Conservation (phyloP, 2,113 vertebrate genomes). For the Campylomormyrus tamandua region DNA sequence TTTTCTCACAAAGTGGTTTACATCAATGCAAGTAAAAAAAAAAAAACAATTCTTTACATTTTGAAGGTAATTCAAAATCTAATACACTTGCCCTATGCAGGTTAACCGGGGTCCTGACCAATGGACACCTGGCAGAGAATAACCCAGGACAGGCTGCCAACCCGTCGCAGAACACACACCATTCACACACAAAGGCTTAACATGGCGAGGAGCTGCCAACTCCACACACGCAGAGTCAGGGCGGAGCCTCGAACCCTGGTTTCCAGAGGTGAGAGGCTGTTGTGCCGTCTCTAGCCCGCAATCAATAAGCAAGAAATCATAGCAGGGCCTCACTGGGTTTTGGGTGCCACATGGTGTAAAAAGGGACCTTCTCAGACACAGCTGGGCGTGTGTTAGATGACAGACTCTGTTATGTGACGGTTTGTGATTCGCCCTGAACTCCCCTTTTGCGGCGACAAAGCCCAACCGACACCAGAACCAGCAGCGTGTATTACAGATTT, state of each 20-base stretch:
- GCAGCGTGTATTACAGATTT: conserved; percentile 2
- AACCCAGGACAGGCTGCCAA: background rate
- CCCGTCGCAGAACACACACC: background rate
- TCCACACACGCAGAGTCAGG: background rate
- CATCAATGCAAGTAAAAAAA: background rate
- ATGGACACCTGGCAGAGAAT: background rate
- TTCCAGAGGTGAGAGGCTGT: background rate
- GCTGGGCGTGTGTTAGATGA: background rate
- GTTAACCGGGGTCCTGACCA: background rate
- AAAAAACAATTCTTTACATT: background rate
- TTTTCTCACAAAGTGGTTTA: background rate
- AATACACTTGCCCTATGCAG: too few relatives aligned
- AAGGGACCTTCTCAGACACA: background rate
- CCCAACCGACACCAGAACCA: background rate
- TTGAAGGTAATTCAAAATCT: too few relatives aligned
- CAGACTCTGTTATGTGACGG: background rate
- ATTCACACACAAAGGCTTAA: background rate
- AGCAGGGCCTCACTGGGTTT: background rate
- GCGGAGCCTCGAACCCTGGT: background rate
- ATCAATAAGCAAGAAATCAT: background rate
- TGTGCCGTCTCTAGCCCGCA: background rate
- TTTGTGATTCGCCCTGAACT: background rate
- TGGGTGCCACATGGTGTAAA: background rate
- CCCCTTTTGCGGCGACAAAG: background rate
- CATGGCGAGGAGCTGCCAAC: background rate